Evolutionary conservation across 2,888 invertebrate species (phyloP), one percentile per base, ranked within the genome.

Genomic region (Pomacea canaliculata): DNA sequence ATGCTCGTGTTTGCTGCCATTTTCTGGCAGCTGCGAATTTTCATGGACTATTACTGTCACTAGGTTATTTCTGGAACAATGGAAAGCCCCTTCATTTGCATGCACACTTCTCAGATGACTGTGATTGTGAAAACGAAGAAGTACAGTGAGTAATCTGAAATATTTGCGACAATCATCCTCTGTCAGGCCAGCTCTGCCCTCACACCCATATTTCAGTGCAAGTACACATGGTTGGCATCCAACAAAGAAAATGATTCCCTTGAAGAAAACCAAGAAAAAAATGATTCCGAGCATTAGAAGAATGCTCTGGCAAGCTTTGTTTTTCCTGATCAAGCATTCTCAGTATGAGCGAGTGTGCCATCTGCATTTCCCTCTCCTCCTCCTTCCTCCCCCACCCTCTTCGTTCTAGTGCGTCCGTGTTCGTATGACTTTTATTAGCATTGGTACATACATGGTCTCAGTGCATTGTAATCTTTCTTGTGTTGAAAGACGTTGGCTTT

Each of bases 401-500:
- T 51, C 69, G 74, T 74, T 67, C 68, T 74, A 62, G 74, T 56
- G 69, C 68, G 67, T 74, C 46, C 37, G 74, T 73, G 27, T 66
- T 56, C 48, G 59, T 56, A 68, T 23, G 59, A 73, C 56, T 73
- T 73, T 73, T 73, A 73, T 23, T 63, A 63, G 63, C 63, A 63
- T 68, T 66, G 51, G 13, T n/a, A 46, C 27, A 63, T 63, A 13
- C 68, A 68, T n/a, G n/a, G 23, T 68, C 68, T 27, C 68, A 68
- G 68, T 68, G 37, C 48, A 68, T 68, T n/a, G n/a, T 27, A 68
- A 19, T 37, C 37, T 68, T 69, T 74, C 62, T 69, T 74, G 69
- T 74, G 74, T 74, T 74, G 74, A 62, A 68, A 74, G 27, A 59
- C 67, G 74, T 74, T 74, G 67, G 68, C 74, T 74, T 74, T 74